Conservation (phyloP, 53 echinoderm and acorn worm genomes). For the Paracentrotus lividus region DNA sequence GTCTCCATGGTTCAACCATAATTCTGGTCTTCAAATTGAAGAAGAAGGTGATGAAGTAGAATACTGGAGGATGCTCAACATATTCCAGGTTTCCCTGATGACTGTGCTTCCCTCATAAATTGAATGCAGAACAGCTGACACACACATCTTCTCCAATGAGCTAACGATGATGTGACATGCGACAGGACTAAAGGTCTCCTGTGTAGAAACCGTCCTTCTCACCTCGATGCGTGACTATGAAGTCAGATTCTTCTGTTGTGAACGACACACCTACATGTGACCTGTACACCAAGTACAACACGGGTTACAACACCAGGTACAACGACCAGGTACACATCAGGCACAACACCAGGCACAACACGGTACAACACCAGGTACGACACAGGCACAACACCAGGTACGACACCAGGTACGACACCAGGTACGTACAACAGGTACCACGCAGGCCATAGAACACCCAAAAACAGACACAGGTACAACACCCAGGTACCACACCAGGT, state of each 20-base stretch:
- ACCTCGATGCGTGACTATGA: conserved; percentile 19
- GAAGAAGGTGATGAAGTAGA: conserved; percentile 28
- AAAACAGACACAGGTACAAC: background rate
- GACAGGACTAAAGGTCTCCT: background rate
- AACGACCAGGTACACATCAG: no score
- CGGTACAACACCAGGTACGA: no score
- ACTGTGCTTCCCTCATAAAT: conserved; percentile 25
- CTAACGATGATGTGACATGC: conserved; percentile 44
- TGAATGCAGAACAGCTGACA: conserved; percentile 43
- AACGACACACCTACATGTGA: background rate
- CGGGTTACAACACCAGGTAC: conserved; percentile 9
- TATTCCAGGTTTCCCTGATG: conserved; percentile 27
- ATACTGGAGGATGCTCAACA: conserved; percentile 44
- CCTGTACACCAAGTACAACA: background rate
- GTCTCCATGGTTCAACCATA: conserved; percentile 20
- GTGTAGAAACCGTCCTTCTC: background rate
- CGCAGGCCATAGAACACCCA: background rate
- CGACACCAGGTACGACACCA: background rate
- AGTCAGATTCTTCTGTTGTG: conserved; percentile 4
- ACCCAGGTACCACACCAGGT: background rate
- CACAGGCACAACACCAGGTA: background rate
- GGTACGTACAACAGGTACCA: background rate
- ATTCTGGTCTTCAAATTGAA: background rate
- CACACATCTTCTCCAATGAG: conserved; percentile 45
- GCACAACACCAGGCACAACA: background rate